Base-by-base conservation (phyloP, 2,113 vertebrate species). In the Xenopus laevis region DNA sequence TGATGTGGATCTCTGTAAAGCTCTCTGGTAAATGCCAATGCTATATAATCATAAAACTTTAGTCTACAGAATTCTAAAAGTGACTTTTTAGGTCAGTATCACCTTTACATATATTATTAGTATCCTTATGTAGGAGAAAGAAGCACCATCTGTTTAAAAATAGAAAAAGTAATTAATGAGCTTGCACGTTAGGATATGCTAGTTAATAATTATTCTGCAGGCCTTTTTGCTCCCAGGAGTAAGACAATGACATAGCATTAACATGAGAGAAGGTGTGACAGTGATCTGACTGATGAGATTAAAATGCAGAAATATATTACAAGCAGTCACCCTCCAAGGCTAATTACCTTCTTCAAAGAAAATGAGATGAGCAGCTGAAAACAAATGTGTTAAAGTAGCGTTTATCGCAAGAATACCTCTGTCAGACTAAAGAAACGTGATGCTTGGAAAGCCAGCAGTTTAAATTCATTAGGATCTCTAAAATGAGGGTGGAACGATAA, bases 321-420 rank as follows among this genome's bases (percentile, higher is more conserved):
- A 17, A 63, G 61, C 61, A 63, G 61, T 63, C 61, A 40, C 17
- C 27, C 61, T 33, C 30, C 17, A 63, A 63, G 61, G 61, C 61
- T 63, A 63, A 63, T 68, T 68, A 53, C 13, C 23, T 68, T 68
- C 46, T 20, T 68, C 46, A 68, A 68, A 50, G 45, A 21, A 67
- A 15, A 45, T 21, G 18, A 67, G 65, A 50, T 67, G 65, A 67
- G 13, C 59, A 61, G 12, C 59, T 61, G 59, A 61, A 61, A 61
- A 61, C 21, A 61, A 58, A 58, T n/a, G n/a, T 58, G 18, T 23
- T 61, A 61, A 17, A 63, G 15, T 33, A 33, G 17, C 17, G 17
- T 55, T 16, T 18, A 50, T 55, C 17, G 4, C 53, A 55, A n/a
- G 17, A 4, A 55, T 55, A 55, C 53, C 16, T n/a, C 15, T 55